phyloP scores from a whole-genome alignment of 2,888 invertebrate genomes.

The Anodontia alba region DNA sequence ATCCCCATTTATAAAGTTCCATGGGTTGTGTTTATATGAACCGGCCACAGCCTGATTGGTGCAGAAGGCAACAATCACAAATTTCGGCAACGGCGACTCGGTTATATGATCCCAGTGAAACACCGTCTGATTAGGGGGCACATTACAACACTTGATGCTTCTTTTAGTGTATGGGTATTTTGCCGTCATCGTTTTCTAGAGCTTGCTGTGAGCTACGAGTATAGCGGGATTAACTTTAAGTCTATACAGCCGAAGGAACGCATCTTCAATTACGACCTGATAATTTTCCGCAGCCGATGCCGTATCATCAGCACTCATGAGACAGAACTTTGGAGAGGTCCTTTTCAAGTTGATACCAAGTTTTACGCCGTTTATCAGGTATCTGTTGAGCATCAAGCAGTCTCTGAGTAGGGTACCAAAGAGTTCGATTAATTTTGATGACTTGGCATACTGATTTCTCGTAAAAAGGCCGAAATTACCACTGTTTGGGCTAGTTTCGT shows the following conservation, averaged over 20 bases:
- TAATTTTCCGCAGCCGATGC: slow-evolving; percentile 9
- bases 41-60: slow-evolving; percentile 2
- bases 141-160: slow-evolving; percentile 12
- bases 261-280: slow-evolving; percentile 24
- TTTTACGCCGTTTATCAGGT: slow-evolving; percentile 19
- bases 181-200: slow-evolving; percentile 14
- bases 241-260: slow-evolving; percentile 13
- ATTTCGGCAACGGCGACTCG: slow-evolving; percentile 10
- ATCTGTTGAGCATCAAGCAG: slow-evolving; percentile 20
- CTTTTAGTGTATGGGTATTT: slow-evolving; percentile 21
- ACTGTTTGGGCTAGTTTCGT: background rate
- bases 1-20: too few species aligned
- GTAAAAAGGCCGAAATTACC: slow-evolving; percentile 21
- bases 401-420: slow-evolving; percentile 10
- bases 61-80: slow-evolving; percentile 20
- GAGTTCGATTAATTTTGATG: slow-evolving; percentile 16
- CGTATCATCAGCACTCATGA: slow-evolving; percentile 12
- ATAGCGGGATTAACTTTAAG: slow-evolving; percentile 27
- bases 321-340: slow-evolving; percentile 15
- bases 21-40: too few species aligned
- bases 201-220: slow-evolving; percentile 19
- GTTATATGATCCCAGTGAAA: slow-evolving; percentile 29
- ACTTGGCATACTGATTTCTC: background rate
- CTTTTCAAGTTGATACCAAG: background rate
- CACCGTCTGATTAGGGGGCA: slow-evolving; percentile 20